Percentiles rank a stretch among this genome's conserved stretches.
Conservation (phyloP, 2,113 vertebrate species). For the Mormoops blainvillei region DNA sequence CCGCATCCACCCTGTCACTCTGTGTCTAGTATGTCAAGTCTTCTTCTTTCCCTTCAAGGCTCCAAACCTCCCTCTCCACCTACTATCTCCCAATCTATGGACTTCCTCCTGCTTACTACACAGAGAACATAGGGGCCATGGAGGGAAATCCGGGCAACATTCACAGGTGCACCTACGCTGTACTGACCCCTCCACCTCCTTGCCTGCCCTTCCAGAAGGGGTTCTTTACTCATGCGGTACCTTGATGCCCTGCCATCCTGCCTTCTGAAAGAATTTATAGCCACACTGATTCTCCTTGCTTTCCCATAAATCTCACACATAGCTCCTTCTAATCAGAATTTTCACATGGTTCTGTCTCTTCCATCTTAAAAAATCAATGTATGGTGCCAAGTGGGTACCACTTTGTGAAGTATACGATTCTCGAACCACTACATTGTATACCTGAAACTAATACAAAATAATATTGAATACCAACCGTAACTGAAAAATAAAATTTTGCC, state of each 20-base stretch:
- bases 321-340: neutral
- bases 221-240: neutral
- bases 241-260: neutral
- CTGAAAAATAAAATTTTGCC: neutral
- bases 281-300: neutral
- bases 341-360: neutral
- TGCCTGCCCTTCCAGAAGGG: neutral
- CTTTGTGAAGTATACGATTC: neutral
- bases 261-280: neutral
- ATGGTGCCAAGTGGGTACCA: neutral
- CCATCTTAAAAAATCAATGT: neutral
- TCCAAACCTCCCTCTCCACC: neutral
- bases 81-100: neutral
- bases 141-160: neutral
- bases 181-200: neutral
- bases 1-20: neutral
- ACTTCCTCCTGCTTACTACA: neutral
- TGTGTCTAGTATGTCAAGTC: neutral
- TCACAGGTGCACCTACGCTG: neutral
- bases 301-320: neutral
- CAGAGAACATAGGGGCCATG: neutral
- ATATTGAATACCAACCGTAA: neutral
- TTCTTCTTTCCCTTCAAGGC: neutral
- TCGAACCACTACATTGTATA: neutral
- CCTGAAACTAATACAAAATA: neutral